Conservation (phyloP, 2,888 invertebrate species). For the Pharmacophagus antenor region DNA sequence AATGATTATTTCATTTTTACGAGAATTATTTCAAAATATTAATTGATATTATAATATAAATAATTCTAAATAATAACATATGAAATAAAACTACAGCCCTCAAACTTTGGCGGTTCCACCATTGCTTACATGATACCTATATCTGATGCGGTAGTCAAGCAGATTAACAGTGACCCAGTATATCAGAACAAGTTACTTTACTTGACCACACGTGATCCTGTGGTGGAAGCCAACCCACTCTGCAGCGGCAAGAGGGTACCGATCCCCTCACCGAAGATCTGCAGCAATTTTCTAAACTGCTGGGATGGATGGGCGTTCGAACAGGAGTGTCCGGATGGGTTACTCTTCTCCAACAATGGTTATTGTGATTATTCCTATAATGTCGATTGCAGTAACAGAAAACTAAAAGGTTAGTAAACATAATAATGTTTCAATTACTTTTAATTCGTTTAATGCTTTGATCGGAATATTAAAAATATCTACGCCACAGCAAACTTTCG, state of each 20-base stretch:
- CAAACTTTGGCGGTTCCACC: conserved; percentile 46
- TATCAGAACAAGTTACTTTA: conserved; percentile 61
- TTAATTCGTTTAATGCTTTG: no score
- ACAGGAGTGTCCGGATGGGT: conserved; percentile 83
- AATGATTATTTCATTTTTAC: no score
- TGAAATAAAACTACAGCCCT: conserved; percentile 40
- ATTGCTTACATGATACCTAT: conserved; percentile 67
- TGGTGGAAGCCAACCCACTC: conserved; percentile 54
- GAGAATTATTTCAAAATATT: background rate
- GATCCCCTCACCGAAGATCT: conserved; percentile 81
- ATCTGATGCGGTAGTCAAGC: conserved; percentile 63
- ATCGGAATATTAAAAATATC: no score
- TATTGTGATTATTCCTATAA: conserved; percentile 84
- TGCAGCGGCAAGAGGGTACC: conserved; percentile 81
- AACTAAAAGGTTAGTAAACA: conserved; percentile 51
- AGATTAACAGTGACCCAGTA: conserved; percentile 57
- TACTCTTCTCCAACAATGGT: conserved; percentile 81
- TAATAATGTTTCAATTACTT: no score
- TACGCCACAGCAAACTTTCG: no score
- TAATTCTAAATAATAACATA: background rate
- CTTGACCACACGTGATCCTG: conserved; percentile 51
- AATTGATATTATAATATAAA: background rate
- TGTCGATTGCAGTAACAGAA: conserved; percentile 82
- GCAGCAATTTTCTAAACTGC: conserved; percentile 85
- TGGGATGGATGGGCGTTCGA: conserved; percentile 86